Conservation (phyloP, 1,140 invertebrate species). For the Hermetia illucens region DNA sequence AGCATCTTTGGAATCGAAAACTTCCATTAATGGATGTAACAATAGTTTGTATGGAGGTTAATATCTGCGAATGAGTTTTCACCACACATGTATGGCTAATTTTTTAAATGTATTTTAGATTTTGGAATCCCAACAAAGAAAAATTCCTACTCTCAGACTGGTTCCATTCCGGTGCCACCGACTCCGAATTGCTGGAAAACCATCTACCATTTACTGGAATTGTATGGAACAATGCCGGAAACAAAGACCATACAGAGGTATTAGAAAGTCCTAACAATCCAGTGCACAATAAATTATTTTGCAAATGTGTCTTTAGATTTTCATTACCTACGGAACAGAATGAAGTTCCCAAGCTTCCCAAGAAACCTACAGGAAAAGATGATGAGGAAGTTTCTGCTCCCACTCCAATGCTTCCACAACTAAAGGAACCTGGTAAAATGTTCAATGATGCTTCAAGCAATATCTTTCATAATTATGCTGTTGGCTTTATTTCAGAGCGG, state of each 20-base stretch:
- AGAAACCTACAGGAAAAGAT: constrained; percentile 14
- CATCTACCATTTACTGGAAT: constrained; percentile 79
- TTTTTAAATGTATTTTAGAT: neutral
- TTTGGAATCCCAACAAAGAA: neutral
- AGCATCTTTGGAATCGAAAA: constrained; percentile 23
- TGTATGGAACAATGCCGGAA: constrained; percentile 89
- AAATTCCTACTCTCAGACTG: neutral
- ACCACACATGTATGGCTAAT: neutral
- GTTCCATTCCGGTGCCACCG: constrained; percentile 18
- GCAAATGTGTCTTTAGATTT: constrained; percentile 2
- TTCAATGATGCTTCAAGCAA: no score
- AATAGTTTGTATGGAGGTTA: neutral
- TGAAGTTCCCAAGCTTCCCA: constrained; percentile 4
- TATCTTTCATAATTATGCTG: no score
- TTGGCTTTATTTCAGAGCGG: no score
- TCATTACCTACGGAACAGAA: constrained; percentile 6
- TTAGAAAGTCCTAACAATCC: constrained; percentile 12
- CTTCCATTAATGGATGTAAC: constrained; percentile 18
- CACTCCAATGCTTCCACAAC: constrained; percentile 34
- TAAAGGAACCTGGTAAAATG: no score
- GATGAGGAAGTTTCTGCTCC: constrained; percentile 37
- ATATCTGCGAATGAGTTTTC: no score
- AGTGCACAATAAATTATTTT: neutral
- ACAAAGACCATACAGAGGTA: constrained; percentile 63
- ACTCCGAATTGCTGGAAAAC: constrained; percentile 88